phyloP scores from a whole-genome alignment of 2,888 invertebrate species.

The Crocallis elinguaria region DNA sequence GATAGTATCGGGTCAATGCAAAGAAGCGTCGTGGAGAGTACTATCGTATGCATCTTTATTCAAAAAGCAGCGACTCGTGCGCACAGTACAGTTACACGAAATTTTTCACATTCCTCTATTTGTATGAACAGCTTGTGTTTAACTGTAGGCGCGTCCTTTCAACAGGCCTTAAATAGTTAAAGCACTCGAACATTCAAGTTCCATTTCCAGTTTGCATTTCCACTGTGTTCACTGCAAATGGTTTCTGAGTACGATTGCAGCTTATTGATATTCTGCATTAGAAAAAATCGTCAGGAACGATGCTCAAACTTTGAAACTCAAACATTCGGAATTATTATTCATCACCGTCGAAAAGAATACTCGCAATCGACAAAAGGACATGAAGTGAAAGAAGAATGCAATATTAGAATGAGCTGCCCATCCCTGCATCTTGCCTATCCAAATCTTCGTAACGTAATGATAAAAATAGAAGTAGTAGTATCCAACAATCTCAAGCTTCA shows the following conservation, averaged over 20 bases:
- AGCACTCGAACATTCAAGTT: conserved; percentile 10
- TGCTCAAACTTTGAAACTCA: too few relatives aligned
- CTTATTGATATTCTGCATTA: neutral
- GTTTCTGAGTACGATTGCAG: neutral
- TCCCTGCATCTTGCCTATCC: too few relatives aligned
- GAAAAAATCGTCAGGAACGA: neutral
- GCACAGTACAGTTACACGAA: conserved; percentile 66
- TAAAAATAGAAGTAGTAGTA: too few relatives aligned
- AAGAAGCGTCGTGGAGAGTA: conserved; percentile 39
- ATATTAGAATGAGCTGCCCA: too few relatives aligned
- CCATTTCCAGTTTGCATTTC: conserved; percentile 24
- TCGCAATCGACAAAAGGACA: too few relatives aligned
- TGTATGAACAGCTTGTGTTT: conserved; percentile 54
- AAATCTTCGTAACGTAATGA: too few relatives aligned
- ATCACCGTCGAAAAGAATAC: too few relatives aligned
- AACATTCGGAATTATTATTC: too few relatives aligned
- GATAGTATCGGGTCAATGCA: conserved; percentile 45
- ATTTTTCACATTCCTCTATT: conserved; percentile 71
- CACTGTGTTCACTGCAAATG: conserved; percentile 20
- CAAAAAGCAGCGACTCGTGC: conserved; percentile 41
- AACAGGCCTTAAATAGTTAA: conserved; percentile 28
- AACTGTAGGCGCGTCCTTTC: conserved; percentile 52
- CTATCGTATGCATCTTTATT: conserved; percentile 55
- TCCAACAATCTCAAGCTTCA: too few relatives aligned
- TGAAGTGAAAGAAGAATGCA: too few relatives aligned